Conservation (phyloP, 2,888 invertebrate genomes). For the Oscheius onirici region DNA sequence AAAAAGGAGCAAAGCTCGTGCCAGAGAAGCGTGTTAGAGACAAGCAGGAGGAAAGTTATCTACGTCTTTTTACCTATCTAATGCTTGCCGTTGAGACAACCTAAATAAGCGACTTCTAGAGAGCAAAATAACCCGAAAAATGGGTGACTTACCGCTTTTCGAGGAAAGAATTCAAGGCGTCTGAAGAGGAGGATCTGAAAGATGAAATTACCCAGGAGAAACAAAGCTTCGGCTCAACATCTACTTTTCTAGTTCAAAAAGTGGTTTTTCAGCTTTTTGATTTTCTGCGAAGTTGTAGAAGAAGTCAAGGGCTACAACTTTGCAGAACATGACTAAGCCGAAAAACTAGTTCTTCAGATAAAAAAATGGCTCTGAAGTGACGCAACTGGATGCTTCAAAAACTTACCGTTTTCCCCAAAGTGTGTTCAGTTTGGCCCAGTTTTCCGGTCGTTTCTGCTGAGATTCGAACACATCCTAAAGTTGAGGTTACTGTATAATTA, state of each 20-base stretch:
- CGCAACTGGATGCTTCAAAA: neutral
- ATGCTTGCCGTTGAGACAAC: neutral
- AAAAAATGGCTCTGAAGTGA: neutral
- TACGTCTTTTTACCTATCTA: constrained; percentile 15
- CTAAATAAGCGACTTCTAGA: constrained; percentile 10
- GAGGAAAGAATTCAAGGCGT: neutral
- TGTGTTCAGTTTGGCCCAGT: constrained; percentile 55
- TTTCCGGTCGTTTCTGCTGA: constrained; percentile 47
- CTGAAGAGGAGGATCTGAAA: constrained; percentile 11
- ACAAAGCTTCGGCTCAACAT: too few relatives aligned
- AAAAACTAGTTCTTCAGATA: neutral
- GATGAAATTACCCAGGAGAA: neutral
- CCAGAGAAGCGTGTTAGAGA: neutral
- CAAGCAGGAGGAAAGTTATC: neutral
- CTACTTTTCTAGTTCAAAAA: too few relatives aligned
- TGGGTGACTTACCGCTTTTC: neutral
- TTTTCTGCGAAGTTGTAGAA: too few relatives aligned
- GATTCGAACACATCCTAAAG: constrained; percentile 33
- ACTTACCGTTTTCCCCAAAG: constrained; percentile 53
- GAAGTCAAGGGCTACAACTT: too few relatives aligned
- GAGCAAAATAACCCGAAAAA: neutral
- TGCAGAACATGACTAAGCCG: too few relatives aligned
- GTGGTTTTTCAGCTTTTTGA: too few relatives aligned
- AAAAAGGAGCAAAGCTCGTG: constrained; percentile 2
- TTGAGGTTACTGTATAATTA: neutral